Evolutionary conservation across 2,797 vertebrate genomes (phyloP), one percentile per base, ranked within the genome.

Genomic region (Halcyon leucocephala): DNA sequence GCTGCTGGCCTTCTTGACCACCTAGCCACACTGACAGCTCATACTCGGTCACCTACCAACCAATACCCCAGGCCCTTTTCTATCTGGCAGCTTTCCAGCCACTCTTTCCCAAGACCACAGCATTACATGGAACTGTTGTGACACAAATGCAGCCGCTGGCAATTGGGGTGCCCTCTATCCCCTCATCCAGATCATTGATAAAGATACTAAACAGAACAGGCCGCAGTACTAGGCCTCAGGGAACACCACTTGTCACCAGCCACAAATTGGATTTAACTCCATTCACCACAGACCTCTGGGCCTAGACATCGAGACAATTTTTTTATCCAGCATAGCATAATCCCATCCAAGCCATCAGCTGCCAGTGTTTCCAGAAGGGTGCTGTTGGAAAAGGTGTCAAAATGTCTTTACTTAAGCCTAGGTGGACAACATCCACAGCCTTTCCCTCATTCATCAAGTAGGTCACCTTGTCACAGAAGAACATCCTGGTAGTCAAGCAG

Each of bases 1-100:
- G 48, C 48, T 49, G 24, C 26, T 49, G 48, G 48, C 24, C 13
- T 49, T 49, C 48, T 26, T 49, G 48, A 25, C 48, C 62, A n/a
- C 41, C 42, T 65, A 29, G 41, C 20, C 41, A 65, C 62, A 65
- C 62, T 44, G 41, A 41, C 12, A 33, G 5, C 16, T 77, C 58
- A 21, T 7, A 12, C 21, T 9, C 51, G 89, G 44, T 1, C 0
- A 0, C 0, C 44, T 20, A 10, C 9, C 4, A 1, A 26, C 13
- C 17, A 64, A 9, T 14, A 65, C 24, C 21, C 41, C 42, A 65
- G 62, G 48, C 22, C 48, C 48, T 49, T 64, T 81, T 35, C 37
- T 5, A 0, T 10, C 2, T 1, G 21, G 20, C 44, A 86, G 19
- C 29, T 57, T 33, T 51, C 7, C 60, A 69, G 42, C 14, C 65